These are phyloP conservation scores for Nyctereutes procyonoides DNA, from an alignment of 2,113 vertebrate genomes.

Conservation along the genomic window DNA sequence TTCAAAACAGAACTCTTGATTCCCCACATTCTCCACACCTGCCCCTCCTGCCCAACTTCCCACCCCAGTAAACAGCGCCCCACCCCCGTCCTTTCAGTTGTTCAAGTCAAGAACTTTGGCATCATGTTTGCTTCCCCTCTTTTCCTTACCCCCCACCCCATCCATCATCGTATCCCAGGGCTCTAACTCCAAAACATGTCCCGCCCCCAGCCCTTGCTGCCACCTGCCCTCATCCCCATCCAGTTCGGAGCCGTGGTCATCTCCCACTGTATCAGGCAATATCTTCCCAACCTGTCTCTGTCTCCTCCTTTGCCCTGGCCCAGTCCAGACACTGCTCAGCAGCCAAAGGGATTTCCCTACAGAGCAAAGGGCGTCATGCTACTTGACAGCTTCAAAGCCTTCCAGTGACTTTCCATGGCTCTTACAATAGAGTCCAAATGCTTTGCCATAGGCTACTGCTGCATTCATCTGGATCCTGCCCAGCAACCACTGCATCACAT, in stretches of 20 bases:
- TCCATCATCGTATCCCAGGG: neutral
- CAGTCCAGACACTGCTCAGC: neutral
- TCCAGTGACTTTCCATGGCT: neutral
- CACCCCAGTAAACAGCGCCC: neutral
- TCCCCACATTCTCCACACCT: neutral
- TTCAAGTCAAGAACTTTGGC: neutral
- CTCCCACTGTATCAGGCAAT: neutral
- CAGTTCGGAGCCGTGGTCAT: neutral
- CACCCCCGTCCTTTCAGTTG: neutral
- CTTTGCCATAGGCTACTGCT: neutral
- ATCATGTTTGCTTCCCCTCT: neutral
- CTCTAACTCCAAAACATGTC: neutral
- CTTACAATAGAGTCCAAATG: neutral
- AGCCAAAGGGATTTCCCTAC: neutral
- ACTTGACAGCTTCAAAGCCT: neutral
- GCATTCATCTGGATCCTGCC: neutral
- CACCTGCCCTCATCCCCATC: neutral
- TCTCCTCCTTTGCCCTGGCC: neutral
- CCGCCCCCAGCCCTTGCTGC: neutral
- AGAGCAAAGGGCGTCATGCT: neutral
- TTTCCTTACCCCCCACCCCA: neutral
- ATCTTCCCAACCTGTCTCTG: neutral
- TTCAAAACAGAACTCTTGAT: neutral
- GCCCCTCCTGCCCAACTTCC: neutral
- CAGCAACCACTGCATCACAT: rapidly evolving